These are phyloP conservation scores for Tinamus major DNA, from an alignment of 2,797 vertebrate genomes.

Conservation along the genomic window DNA sequence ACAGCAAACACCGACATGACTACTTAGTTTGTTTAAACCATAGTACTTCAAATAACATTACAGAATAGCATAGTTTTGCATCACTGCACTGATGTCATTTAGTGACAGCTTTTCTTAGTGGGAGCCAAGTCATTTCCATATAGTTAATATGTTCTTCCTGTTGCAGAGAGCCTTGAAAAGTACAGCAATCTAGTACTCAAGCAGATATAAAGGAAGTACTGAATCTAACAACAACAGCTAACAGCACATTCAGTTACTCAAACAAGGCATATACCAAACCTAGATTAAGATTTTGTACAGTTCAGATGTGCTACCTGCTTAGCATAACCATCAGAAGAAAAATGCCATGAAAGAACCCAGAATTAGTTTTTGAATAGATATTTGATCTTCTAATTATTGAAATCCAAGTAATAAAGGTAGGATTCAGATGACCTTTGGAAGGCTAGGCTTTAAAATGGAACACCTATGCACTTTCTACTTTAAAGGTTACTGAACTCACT, in stretches of 20 bases:
- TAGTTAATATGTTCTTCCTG: constrained; percentile 80
- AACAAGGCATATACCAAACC: neutral
- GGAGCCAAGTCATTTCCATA: constrained; percentile 41
- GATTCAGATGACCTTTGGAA: no score
- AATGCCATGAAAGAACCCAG: neutral
- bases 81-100: neutral
- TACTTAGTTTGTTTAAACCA: neutral
- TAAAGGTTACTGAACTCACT: neutral
- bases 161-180: constrained; percentile 46
- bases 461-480: neutral
- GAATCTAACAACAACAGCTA: rapidly evolving
- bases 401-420: neutral
- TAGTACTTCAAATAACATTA: neutral
- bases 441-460: neutral
- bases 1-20: neutral
- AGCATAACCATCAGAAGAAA: neutral
- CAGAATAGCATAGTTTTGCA: neutral
- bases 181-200: neutral
- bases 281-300: neutral
- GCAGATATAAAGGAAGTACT: rapidly evolving
- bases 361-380: no score
- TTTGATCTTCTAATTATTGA: neutral
- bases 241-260: neutral
- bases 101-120: constrained; percentile 84
- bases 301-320: neutral